phyloP scores from a whole-genome alignment of 2,113 vertebrate species.

The Stegostoma tigrinum region DNA sequence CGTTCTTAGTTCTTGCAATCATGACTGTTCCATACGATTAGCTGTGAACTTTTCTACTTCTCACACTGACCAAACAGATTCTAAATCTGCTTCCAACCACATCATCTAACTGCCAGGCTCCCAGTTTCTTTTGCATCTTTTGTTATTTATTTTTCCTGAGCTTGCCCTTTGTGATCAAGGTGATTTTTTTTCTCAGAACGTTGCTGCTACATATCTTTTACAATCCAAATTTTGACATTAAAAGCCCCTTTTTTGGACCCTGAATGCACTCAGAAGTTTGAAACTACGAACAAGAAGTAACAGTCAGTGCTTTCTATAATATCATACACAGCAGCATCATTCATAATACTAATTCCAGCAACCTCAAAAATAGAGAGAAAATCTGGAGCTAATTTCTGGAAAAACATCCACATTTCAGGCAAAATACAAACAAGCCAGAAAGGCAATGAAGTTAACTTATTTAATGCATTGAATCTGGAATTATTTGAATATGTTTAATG shows the following conservation, averaged over 20 bases:
- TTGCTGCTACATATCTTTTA: background rate
- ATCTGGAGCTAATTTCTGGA: background rate
- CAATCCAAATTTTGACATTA: background rate
- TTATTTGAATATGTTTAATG: background rate
- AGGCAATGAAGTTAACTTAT: background rate
- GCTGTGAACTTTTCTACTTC: too few species aligned
- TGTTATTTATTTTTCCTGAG: too few species aligned
- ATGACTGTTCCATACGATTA: too few species aligned
- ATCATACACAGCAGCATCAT: background rate
- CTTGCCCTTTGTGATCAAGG: background rate
- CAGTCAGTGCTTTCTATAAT: background rate
- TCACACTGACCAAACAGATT: too few species aligned
- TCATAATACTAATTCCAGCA: background rate
- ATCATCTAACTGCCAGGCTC: too few species aligned
- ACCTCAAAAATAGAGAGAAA: background rate
- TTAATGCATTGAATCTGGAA: background rate
- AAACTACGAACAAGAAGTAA: background rate
- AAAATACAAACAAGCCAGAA: background rate
- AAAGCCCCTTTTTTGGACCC: background rate
- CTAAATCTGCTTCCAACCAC: too few species aligned
- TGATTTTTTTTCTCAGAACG: background rate
- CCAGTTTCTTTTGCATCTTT: too few species aligned
- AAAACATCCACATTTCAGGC: background rate
- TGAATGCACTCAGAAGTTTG: background rate
- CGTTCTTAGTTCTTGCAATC: too few species aligned